Percentiles rank a stretch among this genome's conserved stretches.
Conservation (phyloP, 2,797 vertebrate genomes). For the Tolypeutes matacus region DNA sequence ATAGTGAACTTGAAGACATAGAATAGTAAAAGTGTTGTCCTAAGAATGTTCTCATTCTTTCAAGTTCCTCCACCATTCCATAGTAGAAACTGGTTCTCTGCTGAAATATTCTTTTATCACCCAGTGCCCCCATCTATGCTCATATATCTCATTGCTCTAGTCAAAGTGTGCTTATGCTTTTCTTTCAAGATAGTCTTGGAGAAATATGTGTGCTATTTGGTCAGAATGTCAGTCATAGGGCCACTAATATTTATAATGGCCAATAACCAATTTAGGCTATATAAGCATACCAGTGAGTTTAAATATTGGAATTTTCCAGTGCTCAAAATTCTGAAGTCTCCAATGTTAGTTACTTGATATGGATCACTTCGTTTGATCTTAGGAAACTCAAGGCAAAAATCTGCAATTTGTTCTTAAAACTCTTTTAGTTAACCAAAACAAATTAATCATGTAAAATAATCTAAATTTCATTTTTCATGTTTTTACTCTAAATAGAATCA, state of each 20-base stretch:
- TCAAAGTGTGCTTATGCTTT: neutral
- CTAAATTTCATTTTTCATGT: neutral
- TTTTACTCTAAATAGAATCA: neutral
- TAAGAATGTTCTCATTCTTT: neutral
- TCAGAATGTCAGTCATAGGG: neutral
- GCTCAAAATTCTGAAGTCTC: neutral
- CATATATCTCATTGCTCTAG: neutral
- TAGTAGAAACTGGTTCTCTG: neutral
- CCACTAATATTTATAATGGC: neutral
- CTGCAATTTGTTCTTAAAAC: neutral
- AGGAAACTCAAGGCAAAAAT: neutral
- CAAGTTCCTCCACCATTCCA: neutral
- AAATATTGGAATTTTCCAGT: neutral
- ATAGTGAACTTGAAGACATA: too few relatives aligned
- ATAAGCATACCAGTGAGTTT: neutral
- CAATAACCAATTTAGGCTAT: neutral
- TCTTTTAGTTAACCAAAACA: neutral
- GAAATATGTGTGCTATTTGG: neutral
- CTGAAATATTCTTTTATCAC: neutral
- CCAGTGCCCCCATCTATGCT: neutral
- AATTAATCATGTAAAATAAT: neutral
- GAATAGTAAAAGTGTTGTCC: neutral
- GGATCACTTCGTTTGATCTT: neutral
- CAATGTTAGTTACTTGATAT: neutral
- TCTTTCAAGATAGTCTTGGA: conserved; percentile 11